Base-by-base conservation (phyloP, 2,888 invertebrate species). In the Dermolepida albohirtum region DNA sequence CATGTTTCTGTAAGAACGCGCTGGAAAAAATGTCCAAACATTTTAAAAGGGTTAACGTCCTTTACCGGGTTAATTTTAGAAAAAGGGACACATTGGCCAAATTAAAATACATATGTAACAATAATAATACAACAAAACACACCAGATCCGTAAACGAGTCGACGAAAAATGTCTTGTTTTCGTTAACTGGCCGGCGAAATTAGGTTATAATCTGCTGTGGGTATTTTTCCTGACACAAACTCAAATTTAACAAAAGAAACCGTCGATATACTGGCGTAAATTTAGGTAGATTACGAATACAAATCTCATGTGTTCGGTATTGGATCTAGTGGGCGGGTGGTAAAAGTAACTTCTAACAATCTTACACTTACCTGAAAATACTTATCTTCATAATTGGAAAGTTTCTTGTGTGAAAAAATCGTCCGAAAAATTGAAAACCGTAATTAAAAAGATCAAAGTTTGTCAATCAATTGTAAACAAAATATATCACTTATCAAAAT, bases 221-320 rank as follows among this genome's bases (percentile, higher is more conserved):
- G 12, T 11, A 57, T 43, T 39, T 47, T 62, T 62, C 59, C 1
- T 34, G 14, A 4, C 7, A 29, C 16, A 34, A 27, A 17, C 11
- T 29, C 10, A 10, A 11, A 1, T 39, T 47, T 11, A 5, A 14
- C n/a, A 5, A 6, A 14, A 8, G 7, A 62, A 34, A n/a, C 16
- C 5, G 51, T 2, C 8, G 16, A 34, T 47, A 47, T 34, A 14
- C 47, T 11, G 16, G 5, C 29, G 22, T n/a, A 34, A 10, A 47
- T 34, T 11, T 14, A 6, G 34, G 11, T 44, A 12, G 5, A 47
- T 29, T 8, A 16, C 41, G 62, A 68, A 68, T 62, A 64, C 59
- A 72, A 74, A 67, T 73, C 68, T 74, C 74, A 74, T 74, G 67
- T 74, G 74, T 72, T 70, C 54, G 62, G n/a, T n/a, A 16, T 47